Conservation (phyloP, 2,113 vertebrate genomes). For the Ammodytes dubius region DNA sequence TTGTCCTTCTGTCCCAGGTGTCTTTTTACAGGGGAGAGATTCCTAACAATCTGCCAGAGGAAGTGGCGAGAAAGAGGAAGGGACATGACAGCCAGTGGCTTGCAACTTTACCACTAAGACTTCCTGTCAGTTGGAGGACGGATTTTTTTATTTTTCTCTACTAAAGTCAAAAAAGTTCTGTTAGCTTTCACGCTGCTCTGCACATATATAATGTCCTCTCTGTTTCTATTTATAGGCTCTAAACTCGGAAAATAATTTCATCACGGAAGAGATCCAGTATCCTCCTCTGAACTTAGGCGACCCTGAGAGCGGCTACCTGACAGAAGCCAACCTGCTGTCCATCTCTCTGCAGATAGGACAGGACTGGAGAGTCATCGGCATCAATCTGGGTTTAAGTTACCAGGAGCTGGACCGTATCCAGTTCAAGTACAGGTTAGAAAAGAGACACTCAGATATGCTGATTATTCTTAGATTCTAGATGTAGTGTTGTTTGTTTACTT, state of each 20-base stretch:
- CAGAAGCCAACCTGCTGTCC: slow-evolving; percentile 91
- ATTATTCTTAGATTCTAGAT: no score
- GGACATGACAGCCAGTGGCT: slow-evolving; percentile 90
- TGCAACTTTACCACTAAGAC: slow-evolving; percentile 92
- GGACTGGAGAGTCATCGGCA: slow-evolving; percentile 92
- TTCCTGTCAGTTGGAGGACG: slow-evolving; percentile 86
- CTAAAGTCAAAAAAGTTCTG: neutral
- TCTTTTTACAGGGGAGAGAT: slow-evolving; percentile 95
- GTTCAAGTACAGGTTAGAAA: slow-evolving; percentile 88
- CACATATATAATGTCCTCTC: neutral
- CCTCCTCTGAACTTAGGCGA: slow-evolving; percentile 93
- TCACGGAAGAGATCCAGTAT: slow-evolving; percentile 64
- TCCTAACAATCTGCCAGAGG: slow-evolving; percentile 88
- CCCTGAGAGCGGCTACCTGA: slow-evolving; percentile 94
- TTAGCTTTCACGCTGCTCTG: neutral
- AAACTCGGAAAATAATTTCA: slow-evolving; percentile 71
- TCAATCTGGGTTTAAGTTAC: slow-evolving; percentile 91
- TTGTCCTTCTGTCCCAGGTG: slow-evolving; percentile 84
- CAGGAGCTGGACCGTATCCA: slow-evolving; percentile 89
- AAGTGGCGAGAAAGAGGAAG: slow-evolving; percentile 88
- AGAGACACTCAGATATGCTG: neutral
- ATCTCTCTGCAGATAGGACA: slow-evolving; percentile 91
- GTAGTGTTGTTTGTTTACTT: neutral
- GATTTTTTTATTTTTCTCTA: neutral
- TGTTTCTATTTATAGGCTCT: slow-evolving; percentile 62